Evolutionary conservation across 2,113 vertebrate genomes (phyloP).

Genomic region (Crotalus horridus): DNA sequence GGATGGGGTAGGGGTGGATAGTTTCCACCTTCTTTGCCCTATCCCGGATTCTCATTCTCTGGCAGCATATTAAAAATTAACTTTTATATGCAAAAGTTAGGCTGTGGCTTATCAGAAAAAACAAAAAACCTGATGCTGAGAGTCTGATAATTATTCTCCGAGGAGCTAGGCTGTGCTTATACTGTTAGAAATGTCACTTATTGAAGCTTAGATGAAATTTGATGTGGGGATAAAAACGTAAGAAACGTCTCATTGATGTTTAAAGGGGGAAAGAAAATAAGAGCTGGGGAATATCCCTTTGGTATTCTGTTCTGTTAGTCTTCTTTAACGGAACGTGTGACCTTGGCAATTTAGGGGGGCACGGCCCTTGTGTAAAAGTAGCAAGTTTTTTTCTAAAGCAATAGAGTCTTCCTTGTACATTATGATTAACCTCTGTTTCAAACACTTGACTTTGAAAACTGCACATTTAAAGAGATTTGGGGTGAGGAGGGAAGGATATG

Average conservation of each 20-base stretch:
- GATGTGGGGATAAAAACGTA: slow-evolving; percentile 10
- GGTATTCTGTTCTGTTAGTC: slow-evolving; percentile 35
- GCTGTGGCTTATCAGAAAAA: neutral
- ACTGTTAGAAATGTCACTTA: neutral
- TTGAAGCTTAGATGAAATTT: slow-evolving; percentile 24
- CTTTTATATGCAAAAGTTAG: neutral
- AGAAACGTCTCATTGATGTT: slow-evolving; percentile 33
- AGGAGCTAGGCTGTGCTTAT: slow-evolving; percentile 4
- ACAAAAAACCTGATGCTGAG: neutral
- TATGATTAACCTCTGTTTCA: slow-evolving; percentile 30
- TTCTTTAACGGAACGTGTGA: slow-evolving; percentile 13
- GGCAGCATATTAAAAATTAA: neutral
- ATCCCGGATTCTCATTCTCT: neutral
- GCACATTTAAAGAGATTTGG: slow-evolving; percentile 3
- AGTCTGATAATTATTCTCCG: neutral
- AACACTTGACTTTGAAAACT: slow-evolving; percentile 8
- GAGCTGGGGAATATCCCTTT: slow-evolving; percentile 2
- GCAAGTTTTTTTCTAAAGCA: neutral
- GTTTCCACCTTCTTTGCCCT: neutral
- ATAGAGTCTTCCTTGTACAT: neutral
- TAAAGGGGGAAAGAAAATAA: neutral
- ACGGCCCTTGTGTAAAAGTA: neutral
- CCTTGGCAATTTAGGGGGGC: slow-evolving; percentile 26
- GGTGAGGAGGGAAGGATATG: neutral
- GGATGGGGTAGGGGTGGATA: fast-evolving